Evolutionary conservation across 2,113 vertebrate genomes (phyloP).

Genomic region (Perccottus glenii): DNA sequence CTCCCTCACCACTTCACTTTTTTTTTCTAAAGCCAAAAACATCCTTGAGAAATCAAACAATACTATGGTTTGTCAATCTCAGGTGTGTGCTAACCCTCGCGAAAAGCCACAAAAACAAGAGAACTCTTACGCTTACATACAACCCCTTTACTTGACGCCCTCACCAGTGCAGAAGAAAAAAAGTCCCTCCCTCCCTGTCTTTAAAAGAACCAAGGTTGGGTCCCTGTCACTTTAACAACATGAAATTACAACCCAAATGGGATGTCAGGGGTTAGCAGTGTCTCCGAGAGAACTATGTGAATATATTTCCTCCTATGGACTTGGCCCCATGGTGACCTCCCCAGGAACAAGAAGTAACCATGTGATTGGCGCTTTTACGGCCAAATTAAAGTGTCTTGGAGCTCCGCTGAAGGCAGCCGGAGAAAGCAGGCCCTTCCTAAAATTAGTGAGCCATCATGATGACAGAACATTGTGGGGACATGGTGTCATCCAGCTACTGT

Average conservation of each 20-base stretch:
- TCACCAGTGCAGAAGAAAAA: slow-evolving; percentile 49
- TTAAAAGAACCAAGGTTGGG: slow-evolving; percentile 77
- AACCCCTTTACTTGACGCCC: background rate
- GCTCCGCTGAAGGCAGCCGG: slow-evolving; percentile 72
- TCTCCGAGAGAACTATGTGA: slow-evolving; percentile 83
- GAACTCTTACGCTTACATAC: slow-evolving; percentile 1
- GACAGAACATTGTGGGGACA: slow-evolving; percentile 93
- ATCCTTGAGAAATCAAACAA: slow-evolving; percentile 42
- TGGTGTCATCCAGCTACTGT: slow-evolving; percentile 92
- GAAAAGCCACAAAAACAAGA: slow-evolving; percentile 46
- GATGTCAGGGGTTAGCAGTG: slow-evolving; percentile 86
- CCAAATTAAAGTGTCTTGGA: slow-evolving; percentile 88
- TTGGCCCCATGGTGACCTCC: slow-evolving; percentile 85
- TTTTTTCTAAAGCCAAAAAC: slow-evolving; percentile 44
- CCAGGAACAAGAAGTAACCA: slow-evolving; percentile 81
- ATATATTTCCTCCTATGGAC: slow-evolving; percentile 91
- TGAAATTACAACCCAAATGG: slow-evolving; percentile 90
- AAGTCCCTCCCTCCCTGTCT: slow-evolving; percentile 58
- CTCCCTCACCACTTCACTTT: slow-evolving; percentile 18
- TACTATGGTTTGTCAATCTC: slow-evolving; percentile 34
- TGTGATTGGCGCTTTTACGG: slow-evolving; percentile 91
- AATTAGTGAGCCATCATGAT: slow-evolving; percentile 96
- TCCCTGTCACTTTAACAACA: slow-evolving; percentile 90
- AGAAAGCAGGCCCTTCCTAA: slow-evolving; percentile 87
- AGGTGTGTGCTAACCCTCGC: slow-evolving; percentile 48